These are phyloP conservation scores for Lordiphosa stackelbergi DNA, from an alignment of 1,140 invertebrate genomes.

Conservation along the genomic window DNA sequence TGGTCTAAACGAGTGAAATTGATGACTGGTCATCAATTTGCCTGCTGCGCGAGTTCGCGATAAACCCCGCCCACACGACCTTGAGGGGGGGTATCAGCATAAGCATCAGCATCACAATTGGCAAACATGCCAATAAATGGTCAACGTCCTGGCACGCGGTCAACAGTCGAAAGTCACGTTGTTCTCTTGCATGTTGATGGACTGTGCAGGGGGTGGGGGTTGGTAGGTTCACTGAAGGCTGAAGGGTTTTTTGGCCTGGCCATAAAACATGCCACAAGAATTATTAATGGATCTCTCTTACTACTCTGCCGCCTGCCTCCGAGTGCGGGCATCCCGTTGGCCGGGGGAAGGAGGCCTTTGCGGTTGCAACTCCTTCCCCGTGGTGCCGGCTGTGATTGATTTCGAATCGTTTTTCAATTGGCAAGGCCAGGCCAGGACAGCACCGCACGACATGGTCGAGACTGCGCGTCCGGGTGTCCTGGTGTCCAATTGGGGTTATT, in stretches of 20 bases:
- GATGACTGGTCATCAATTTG: slow-evolving; percentile 74
- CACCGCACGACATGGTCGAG: too few relatives aligned
- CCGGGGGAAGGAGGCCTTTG: neutral
- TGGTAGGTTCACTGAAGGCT: slow-evolving; percentile 4
- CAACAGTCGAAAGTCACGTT: slow-evolving; percentile 72
- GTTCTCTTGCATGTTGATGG: slow-evolving; percentile 35
- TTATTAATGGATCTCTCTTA: slow-evolving; percentile 67
- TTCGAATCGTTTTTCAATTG: slow-evolving; percentile 77
- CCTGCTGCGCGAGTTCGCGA: slow-evolving; percentile 37
- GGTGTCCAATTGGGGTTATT: slow-evolving; percentile 55
- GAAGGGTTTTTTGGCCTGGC: slow-evolving; percentile 38
- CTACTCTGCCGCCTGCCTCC: slow-evolving; percentile 4
- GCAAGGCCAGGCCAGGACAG: slow-evolving; percentile 25
- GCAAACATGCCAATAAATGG: slow-evolving; percentile 68
- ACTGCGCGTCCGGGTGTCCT: neutral
- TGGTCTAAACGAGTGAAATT: slow-evolving; percentile 66
- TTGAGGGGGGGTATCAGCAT: slow-evolving; percentile 13
- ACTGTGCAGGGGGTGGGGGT: slow-evolving; percentile 1
- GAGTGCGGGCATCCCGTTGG: slow-evolving; percentile 17
- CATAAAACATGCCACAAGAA: slow-evolving; percentile 72
- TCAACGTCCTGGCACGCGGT: slow-evolving; percentile 56
- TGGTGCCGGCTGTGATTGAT: slow-evolving; percentile 67
- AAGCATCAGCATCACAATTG: neutral
- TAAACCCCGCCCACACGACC: slow-evolving; percentile 45
- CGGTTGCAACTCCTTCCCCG: slow-evolving; percentile 1